Evolutionary conservation across 2,113 vertebrate genomes (phyloP), one percentile per base, ranked within the genome.

Genomic region (Lanius ludovicianus): DNA sequence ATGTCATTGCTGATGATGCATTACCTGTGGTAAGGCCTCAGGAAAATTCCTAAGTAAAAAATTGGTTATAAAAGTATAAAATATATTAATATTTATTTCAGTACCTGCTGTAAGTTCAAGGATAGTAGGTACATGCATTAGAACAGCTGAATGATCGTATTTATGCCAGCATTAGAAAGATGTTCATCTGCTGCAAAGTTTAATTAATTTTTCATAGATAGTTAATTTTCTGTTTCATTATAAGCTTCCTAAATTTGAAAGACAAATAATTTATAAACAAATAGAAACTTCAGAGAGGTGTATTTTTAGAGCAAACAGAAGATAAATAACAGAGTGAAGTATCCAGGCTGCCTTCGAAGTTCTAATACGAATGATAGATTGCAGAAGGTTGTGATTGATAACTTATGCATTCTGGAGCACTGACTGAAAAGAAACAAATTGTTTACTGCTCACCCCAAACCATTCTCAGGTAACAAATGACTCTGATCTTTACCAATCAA

Each of bases 181-280:
- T 77, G 83, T 81, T 93, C 78, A 84, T 81, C 92, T 91, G 87
- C 92, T 84, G 79, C 91, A 62, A 95, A 96, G 87, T 96, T 97
- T 97, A 98, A 98, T 97, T 96, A 96, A 95, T 97, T 98, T 95
- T 95, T 97, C 94, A 96, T 88, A 92, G 96, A 93, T 96, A 97
- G 94, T 96, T 97, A 97, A 96, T 94, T 95, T 95, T 98, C 95
- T 95, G 94, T 97, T 97, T 97, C 91, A 96, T 94, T 95, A 95
- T 95, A 94, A 95, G 82, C 82, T 78, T 90, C 95, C 81, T 76
- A 97, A 97, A 97, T 97, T 96, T 93, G 95, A 98, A 97, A 98
- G 87, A 97, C 96, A 98, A 97, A 98, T 97, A 97, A 96, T 97
- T 95, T 97, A 96, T 89, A 97, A 96, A 98, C 95, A 97, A 97